Evolutionary conservation across 2,113 vertebrate genomes (phyloP), one percentile per base, ranked within the genome.

Genomic region (Butastur rufipennis): DNA sequence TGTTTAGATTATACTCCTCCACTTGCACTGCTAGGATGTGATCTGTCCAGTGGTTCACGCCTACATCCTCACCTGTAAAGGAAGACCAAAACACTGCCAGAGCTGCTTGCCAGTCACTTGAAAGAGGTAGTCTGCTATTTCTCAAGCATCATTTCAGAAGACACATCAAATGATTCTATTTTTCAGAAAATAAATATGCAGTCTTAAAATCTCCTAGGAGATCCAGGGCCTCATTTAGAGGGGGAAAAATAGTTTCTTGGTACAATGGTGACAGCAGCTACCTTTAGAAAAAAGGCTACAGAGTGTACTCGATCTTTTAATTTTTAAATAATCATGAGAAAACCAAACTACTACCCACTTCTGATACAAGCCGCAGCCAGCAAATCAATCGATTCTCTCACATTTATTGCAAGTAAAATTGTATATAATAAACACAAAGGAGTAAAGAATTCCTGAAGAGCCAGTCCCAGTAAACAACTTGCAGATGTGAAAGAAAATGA

Each of bases 371-470:
- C 62, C 31, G 47, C 48, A 85, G 25, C 34, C 45, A 92, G 36
- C 8, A 52, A 43, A 75, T 56, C 56, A 79, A 67, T 71, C 6
- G 2, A 75, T 48, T 74, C 53, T 66, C 45, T 82, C 45, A 78
- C 3, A 2, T 88, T 87, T 93, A 72, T 79, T 86, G 65, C 36
- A 89, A 91, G 61, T 61, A 90, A 84, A 95, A 71, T 45, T n/a
- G 21, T 23, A 20, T 11, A 75, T 67, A 96, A 94, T 52, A 91
- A 90, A 95, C 61, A 93, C 19, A 75, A 88, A 72, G 17, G 36
- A 94, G 40, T 68, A 47, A 92, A 93, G 74, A 68, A 45, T 93
- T 94, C 81, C 65, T 89, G 84, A 95, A 96, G 55, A 91, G 53
- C 6, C 2, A 5, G 77, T 78, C 50, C 29, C 83, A 43, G 72